These are phyloP conservation scores for Drosophila rhopaloa DNA, from an alignment of 1,140 invertebrate species.

Conservation along the genomic window DNA sequence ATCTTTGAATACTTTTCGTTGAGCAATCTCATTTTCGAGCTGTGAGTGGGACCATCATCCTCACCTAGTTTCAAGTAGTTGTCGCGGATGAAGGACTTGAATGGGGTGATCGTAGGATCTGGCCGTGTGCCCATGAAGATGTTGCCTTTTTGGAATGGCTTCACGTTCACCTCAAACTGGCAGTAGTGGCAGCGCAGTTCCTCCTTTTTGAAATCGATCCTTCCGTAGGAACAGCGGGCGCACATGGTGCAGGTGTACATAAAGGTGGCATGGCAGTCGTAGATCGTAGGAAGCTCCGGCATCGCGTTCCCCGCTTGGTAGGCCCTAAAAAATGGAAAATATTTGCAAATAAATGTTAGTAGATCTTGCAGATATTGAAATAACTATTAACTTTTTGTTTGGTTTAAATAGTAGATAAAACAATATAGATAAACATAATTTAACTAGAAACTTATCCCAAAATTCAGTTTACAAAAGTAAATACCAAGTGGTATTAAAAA, in stretches of 20 bases:
- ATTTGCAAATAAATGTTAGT: neutral
- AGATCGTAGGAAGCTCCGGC: constrained; percentile 46
- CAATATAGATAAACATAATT: too few relatives aligned
- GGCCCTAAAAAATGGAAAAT: constrained; percentile 23
- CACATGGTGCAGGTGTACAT: constrained; percentile 59
- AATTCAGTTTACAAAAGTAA: too few relatives aligned
- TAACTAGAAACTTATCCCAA: too few relatives aligned
- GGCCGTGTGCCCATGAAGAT: constrained; percentile 15
- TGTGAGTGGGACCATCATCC: constrained; percentile 15
- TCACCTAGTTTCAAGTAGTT: constrained; percentile 32
- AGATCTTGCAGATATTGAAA: too few relatives aligned
- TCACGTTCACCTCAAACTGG: constrained; percentile 60
- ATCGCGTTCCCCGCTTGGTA: constrained; percentile 50
- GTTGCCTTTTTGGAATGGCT: constrained; percentile 6
- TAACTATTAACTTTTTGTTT: too few relatives aligned
- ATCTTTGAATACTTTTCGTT: constrained; percentile 33
- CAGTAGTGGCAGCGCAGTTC: constrained; percentile 61
- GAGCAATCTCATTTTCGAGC: constrained; percentile 47
- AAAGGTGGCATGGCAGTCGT: constrained; percentile 34
- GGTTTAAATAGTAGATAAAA: too few relatives aligned
- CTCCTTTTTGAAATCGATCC: constrained; percentile 20
- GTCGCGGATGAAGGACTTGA: constrained; percentile 45
- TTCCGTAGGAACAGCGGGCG: constrained; percentile 40
- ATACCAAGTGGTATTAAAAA: too few relatives aligned
- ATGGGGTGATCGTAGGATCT: constrained; percentile 38